Base-by-base conservation (phyloP, 1,140 invertebrate species). In the Maconellicoccus hirsutus region DNA sequence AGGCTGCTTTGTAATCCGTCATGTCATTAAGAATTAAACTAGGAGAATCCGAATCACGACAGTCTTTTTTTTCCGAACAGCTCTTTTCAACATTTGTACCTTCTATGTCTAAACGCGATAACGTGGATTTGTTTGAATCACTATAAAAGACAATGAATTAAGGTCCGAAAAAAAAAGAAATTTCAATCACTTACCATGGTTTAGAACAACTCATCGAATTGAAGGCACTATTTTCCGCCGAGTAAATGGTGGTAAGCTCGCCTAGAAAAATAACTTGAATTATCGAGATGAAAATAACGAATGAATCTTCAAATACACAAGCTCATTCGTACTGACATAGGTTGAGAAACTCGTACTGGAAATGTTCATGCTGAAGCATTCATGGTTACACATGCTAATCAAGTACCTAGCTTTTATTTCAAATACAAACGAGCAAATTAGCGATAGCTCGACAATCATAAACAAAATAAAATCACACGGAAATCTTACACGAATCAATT, bases 11-110 rank as follows among this genome's bases (percentile, higher is more conserved):
- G 72, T 74, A 75, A 72, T 75, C 76, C 16, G 74, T 73, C 38
- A 76, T 69, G 73, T 77, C 77, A 74, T 76, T 77, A 27, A 77
- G 63, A 16, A 77, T 72, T 59, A 77, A 71, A 69, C 76, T 77
- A 22, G 77, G 77, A 59, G 77, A 76, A 33, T 76, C 77, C 12
- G 77, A 77, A 71, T 77, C 77, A 33, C 42, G 10, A 19, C n/a
- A 66, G 22, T 66, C 61, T 66, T 66, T 66, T 16, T 14, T 66
- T 16, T 66, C 61, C 1, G 61, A 66, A 66, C 22, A 1, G 16
- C 16, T 4, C 19, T 66, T 66, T 12, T 66, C 22, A 12, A 19
- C 19, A 25, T 66, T 66, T 16, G 25, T 66, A 25, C 8, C 8
- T 23, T 66, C 61, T 3, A 25, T 22, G 1, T 66, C 61, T 25